A percentile compares a stretch with the other conserved stretches of the same genome.
phyloP scores from a whole-genome alignment of 2,113 vertebrate species.

The Sebastes fasciatus region DNA sequence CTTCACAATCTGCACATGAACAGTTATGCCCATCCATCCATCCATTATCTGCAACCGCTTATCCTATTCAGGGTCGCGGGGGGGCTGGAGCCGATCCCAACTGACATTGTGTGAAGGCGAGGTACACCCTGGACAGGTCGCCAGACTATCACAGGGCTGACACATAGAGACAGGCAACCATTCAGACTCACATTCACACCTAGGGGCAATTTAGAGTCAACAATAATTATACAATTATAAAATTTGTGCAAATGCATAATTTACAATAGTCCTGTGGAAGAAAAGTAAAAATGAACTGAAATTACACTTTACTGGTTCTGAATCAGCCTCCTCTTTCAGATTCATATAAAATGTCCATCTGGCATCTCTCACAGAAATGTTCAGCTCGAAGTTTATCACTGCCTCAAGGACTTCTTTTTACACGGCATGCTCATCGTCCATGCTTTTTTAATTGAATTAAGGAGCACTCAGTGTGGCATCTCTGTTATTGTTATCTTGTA shows the following conservation, averaged over 20 bases:
- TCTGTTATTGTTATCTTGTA: conserved; percentile 75
- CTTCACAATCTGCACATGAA: background rate
- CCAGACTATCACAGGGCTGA: too few relatives aligned
- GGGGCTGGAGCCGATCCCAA: too few relatives aligned
- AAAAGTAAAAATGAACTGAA: conserved; percentile 14
- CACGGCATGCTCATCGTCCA: conserved; percentile 58
- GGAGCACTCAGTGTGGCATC: conserved; percentile 67
- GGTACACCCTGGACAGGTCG: too few relatives aligned
- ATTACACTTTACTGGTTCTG: conserved; percentile 1
- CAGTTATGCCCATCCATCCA: background rate
- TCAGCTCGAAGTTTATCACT: conserved; percentile 62
- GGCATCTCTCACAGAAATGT: conserved; percentile 35
- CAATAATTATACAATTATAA: background rate
- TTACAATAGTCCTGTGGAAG: background rate
- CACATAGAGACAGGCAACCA: too few relatives aligned
- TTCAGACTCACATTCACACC: too few relatives aligned
- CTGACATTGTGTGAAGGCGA: too few relatives aligned
- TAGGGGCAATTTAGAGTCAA: too few relatives aligned
- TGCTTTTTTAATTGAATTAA: conserved; percentile 77
- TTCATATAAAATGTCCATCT: conserved; percentile 57
- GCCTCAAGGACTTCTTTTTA: conserved; percentile 66
- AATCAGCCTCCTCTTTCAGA: conserved; percentile 30
- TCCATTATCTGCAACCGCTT: too few relatives aligned
- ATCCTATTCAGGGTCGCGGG: too few relatives aligned
- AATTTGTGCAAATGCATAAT: conserved; percentile 2